phyloP scores from a whole-genome alignment of 2,113 vertebrate species.

The Ciconia stormi region DNA sequence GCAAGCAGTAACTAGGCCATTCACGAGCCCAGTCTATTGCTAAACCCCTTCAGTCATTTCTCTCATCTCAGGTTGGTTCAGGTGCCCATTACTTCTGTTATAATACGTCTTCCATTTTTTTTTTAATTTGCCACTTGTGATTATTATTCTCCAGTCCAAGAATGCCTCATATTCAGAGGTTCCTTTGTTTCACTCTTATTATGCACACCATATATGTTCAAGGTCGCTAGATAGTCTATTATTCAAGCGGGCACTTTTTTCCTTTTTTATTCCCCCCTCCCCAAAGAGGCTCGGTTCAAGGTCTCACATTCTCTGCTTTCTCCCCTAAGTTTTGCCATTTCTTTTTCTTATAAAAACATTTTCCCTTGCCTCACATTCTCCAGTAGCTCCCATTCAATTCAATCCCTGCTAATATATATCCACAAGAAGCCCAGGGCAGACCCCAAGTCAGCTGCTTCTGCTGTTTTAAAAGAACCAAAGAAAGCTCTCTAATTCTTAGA shows the following conservation, averaged over 20 bases:
- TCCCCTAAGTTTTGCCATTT: conserved; percentile 75
- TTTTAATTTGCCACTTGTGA: conserved; percentile 70
- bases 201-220: conserved; percentile 73
- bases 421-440: conserved; percentile 46
- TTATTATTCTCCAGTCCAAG: conserved; percentile 73
- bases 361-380: conserved; percentile 59
- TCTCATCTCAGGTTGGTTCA: conserved; percentile 57
- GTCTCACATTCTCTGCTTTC: conserved; percentile 68
- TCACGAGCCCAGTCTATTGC: conserved; percentile 25
- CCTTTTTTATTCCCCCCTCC: conserved; percentile 28
- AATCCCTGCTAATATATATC: conserved; percentile 39
- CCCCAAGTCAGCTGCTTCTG: conserved; percentile 37
- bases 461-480: conserved; percentile 58
- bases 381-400: conserved; percentile 52
- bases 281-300: conserved; percentile 76
- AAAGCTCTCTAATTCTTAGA: conserved; percentile 41
- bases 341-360: conserved; percentile 75
- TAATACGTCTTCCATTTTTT: conserved; percentile 51
- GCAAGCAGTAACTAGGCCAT: background rate
- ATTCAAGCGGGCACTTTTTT: conserved; percentile 72
- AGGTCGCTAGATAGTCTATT: conserved; percentile 77
- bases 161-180: conserved; percentile 63
- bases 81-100: conserved; percentile 48
- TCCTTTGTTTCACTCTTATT: conserved; percentile 78
- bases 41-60: conserved; percentile 12